Conservation (phyloP, 2,888 invertebrate species). For the Agrypnus murinus region DNA sequence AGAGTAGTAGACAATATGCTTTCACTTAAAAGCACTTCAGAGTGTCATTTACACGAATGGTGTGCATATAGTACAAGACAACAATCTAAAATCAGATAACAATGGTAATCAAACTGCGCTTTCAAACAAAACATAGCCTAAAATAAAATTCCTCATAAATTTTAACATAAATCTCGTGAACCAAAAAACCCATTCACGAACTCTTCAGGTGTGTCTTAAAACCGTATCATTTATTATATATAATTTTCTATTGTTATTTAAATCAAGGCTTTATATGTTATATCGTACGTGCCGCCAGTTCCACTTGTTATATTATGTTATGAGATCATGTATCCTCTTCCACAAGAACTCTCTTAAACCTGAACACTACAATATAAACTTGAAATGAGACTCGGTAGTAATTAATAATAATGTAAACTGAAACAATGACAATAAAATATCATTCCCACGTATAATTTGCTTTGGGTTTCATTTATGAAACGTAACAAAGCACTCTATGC, state of each 20-base stretch:
- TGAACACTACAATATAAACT: background rate
- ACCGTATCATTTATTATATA: conserved; percentile 17
- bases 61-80: no score
- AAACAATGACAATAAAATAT: background rate
- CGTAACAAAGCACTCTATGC: background rate
- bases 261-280: conserved; percentile 18
- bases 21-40: no score
- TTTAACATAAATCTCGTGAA: no score
- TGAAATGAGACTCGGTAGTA: background rate
- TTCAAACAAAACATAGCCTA: no score
- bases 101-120: no score
- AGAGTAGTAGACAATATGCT: no score
- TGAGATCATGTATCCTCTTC: conserved; percentile 15
- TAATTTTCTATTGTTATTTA: conserved; percentile 32
- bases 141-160: no score
- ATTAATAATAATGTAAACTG: conserved; percentile 17
- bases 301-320: conserved; percentile 23
- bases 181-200: no score
- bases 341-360: conserved; percentile 12
- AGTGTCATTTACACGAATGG: no score
- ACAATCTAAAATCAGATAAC: no score
- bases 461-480: background rate
- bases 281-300: conserved; percentile 9
- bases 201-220: conserved; percentile 17
- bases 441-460: background rate